Evolutionary conservation across 1,140 invertebrate genomes (phyloP), one percentile per base, ranked within the genome.

Genomic region (Caenorhabditis tropicalis): DNA sequence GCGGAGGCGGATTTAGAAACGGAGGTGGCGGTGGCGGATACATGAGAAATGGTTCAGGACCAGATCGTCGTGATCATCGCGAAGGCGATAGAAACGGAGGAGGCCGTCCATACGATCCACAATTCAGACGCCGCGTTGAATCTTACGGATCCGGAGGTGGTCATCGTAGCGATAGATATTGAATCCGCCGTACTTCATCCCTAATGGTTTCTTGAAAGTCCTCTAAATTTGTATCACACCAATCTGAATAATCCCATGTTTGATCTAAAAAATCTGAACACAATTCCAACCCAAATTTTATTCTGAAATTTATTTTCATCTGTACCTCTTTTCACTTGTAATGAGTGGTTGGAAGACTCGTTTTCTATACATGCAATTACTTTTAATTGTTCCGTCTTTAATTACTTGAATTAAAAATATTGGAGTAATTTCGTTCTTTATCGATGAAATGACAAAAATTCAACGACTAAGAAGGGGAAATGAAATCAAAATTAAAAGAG

Each of bases 41-140:
- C n/a, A 43, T 46, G 65, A 74, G 65, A 74, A 43, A 24, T 19
- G 60, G 60, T 9, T 31, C 31, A 43, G 65, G 36, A 10, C 36
- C 36, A 9, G 65, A 74, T 46, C 65, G 65, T 74, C 65, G 65
- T 36, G 58, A 65, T 65, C 33, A 74, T 3, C 12, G 65, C 5
- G 36, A 74, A n/a, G 33, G 36, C 12, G n/a, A 74, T 46, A 21
- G 21, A 24, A 10, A 31, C 10, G 36, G 33, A 10, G 58, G 58
- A 36, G 65, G 65, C n/a, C 65, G 65, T 46, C 65, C 65, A n/a
- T 74, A 74, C 33, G 65, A 74, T 43, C 65, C 65, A 24, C 36
- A 39, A 43, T 74, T 74, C 65, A 74, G 65, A 74, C 65, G 65
- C 36, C 65, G 65, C 15, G 65, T 74, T 24, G 65, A 74, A 43